Percentiles rank a stretch among this genome's conserved stretches.
phyloP scores from a whole-genome alignment of 2,888 invertebrate genomes.

The Sthenelais limicola region DNA sequence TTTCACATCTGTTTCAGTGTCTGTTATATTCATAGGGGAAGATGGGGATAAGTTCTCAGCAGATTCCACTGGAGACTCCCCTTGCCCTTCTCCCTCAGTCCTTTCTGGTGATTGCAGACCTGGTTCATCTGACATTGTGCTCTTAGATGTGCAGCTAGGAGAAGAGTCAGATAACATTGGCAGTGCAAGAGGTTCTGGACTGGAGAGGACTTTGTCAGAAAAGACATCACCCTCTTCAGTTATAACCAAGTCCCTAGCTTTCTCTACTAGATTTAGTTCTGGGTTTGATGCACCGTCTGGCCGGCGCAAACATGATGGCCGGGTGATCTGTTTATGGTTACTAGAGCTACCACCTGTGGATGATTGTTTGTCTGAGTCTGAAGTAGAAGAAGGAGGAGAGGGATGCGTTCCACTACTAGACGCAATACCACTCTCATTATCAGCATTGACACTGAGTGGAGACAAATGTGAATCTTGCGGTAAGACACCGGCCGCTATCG shows the following conservation, averaged over 20 bases:
- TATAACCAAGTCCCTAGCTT: not conserved
- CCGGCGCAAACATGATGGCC: constrained; percentile 80
- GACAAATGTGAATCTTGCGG: constrained; percentile 31
- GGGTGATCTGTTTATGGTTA: constrained; percentile 24
- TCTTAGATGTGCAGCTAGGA: constrained; percentile 32
- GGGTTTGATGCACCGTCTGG: constrained; percentile 96
- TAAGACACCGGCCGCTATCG: not conserved
- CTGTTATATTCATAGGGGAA: not conserved
- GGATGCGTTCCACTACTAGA: constrained; percentile 39
- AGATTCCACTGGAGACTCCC: constrained; percentile 25
- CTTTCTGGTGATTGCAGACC: not conserved
- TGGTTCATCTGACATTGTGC: constrained; percentile 24
- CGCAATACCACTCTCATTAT: constrained; percentile 44
- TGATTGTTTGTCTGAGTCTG: constrained; percentile 35
- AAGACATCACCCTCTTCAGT: constrained; percentile 6
- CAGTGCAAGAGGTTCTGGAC: constrained; percentile 35
- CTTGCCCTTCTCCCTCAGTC: constrained; percentile 24
- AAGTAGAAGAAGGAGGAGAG: constrained; percentile 44
- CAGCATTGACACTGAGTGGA: constrained; percentile 25
- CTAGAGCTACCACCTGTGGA: too few species aligned
- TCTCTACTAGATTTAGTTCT: constrained; percentile 79
- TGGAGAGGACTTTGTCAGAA: constrained; percentile 11
- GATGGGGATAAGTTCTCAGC: not conserved
- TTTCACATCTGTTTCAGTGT: not conserved
- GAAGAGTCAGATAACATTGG: constrained; percentile 33